Evolutionary conservation across 92 coral and sea anemone genomes (phyloP).

Genomic region (Parazoanthus swiftii): DNA sequence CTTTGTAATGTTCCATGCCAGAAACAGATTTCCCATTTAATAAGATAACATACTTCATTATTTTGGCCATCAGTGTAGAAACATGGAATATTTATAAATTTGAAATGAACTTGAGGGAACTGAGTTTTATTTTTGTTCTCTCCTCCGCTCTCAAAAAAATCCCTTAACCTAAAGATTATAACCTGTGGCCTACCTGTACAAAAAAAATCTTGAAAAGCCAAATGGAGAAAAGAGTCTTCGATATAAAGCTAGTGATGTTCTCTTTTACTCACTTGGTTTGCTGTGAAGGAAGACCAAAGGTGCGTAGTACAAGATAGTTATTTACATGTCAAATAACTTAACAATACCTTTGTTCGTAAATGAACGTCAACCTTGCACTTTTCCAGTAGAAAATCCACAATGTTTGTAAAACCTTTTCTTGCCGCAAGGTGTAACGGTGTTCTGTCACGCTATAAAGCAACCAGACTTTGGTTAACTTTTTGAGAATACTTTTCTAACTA

Average conservation of each 20-base stretch:
- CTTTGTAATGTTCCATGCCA: too few relatives aligned
- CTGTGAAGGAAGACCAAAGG: not conserved
- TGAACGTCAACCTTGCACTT: conserved; percentile 81
- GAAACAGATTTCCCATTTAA: too few relatives aligned
- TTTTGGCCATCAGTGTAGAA: too few relatives aligned
- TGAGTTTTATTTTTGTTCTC: too few relatives aligned
- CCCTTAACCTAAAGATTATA: too few relatives aligned
- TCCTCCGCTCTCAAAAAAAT: too few relatives aligned
- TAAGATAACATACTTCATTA: too few relatives aligned
- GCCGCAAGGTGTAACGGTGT: conserved; percentile 91
- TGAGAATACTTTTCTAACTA: not conserved
- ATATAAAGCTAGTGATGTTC: not conserved
- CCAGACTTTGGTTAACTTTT: not conserved
- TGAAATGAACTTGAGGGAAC: too few relatives aligned
- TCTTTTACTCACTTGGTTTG: not conserved
- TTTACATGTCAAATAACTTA: not conserved
- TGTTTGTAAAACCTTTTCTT: conserved; percentile 63
- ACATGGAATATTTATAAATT: too few relatives aligned
- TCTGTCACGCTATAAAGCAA: conserved; percentile 69
- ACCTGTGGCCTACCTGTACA: too few relatives aligned
- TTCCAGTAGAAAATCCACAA: conserved; percentile 85
- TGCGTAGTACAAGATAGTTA: not conserved
- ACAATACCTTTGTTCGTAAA: conserved; percentile 74
- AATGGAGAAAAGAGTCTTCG: too few relatives aligned
- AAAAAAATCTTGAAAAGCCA: too few relatives aligned